Evolutionary conservation across 2,113 vertebrate genomes (phyloP).

Genomic region (Aramus guarauna): DNA sequence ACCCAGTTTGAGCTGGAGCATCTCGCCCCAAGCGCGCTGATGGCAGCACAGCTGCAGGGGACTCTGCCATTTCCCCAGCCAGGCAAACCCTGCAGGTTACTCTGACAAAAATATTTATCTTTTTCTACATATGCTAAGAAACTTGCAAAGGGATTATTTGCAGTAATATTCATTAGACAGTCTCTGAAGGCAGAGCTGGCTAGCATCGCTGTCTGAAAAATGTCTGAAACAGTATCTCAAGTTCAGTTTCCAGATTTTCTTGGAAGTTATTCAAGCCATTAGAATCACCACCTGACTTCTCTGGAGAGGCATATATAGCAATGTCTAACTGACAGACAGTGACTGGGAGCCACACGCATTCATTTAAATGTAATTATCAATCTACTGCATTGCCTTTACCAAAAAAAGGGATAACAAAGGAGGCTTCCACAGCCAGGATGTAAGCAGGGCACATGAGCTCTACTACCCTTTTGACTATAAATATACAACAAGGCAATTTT

Average conservation of each 20-base stretch:
- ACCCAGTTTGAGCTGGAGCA: not conserved
- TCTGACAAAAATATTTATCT: not conserved
- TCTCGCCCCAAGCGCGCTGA: not conserved
- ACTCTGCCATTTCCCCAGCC: not conserved
- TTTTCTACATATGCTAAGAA: not conserved
- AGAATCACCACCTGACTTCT: not conserved
- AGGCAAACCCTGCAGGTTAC: not conserved
- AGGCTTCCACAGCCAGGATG: not conserved
- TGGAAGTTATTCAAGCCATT: not conserved
- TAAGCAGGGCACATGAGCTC: not conserved
- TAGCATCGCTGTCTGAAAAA: not conserved
- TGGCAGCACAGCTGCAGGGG: not conserved
- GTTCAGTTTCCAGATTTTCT: not conserved
- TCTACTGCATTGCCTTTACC: not conserved
- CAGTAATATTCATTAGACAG: not conserved
- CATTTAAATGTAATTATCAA: not conserved
- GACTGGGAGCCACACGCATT: not conserved
- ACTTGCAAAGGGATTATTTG: not conserved
- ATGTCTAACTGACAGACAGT: not conserved
- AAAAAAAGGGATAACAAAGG: not conserved
- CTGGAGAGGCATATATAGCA: not conserved
- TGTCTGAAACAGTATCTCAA: not conserved
- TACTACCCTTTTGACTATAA: not conserved
- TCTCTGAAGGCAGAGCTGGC: not conserved
- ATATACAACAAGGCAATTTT: not conserved